Conservation (phyloP, 2,888 invertebrate species). For the Mechanitis mazaeus region DNA sequence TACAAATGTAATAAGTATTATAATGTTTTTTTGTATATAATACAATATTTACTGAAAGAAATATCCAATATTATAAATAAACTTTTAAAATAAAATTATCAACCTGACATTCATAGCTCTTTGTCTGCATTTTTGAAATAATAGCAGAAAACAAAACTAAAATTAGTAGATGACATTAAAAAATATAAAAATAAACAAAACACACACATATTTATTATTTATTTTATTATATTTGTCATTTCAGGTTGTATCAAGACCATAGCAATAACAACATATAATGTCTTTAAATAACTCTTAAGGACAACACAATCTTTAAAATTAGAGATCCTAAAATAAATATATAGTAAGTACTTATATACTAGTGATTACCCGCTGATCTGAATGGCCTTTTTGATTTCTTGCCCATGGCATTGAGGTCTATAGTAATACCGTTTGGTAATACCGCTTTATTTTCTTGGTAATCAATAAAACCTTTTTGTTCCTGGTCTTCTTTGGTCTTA, state of each 20-base stretch:
- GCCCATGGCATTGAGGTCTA: conserved; percentile 82
- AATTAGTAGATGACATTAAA: neutral
- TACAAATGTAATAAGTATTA: too few relatives aligned
- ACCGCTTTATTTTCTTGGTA: conserved; percentile 85
- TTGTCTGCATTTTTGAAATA: too few relatives aligned
- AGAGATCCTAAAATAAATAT: conserved; percentile 70
- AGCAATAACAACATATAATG: conserved; percentile 28
- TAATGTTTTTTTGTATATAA: too few relatives aligned
- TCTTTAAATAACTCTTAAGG: conserved; percentile 44
- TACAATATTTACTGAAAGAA: too few relatives aligned
- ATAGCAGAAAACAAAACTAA: neutral
- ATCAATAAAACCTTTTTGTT: conserved; percentile 81
- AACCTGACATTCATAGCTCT: too few relatives aligned
- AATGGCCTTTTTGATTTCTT: conserved; percentile 83
- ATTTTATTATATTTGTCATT: conserved; percentile 41
- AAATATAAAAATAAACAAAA: conserved; percentile 5
- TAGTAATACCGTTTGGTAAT: conserved; percentile 82
- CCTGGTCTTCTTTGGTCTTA: conserved; percentile 71
- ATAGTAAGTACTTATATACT: conserved; percentile 45
- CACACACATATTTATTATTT: conserved; percentile 34
- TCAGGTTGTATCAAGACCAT: conserved; percentile 40
- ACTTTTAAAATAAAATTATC: too few relatives aligned
- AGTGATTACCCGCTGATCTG: conserved; percentile 70
- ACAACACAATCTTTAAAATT: conserved; percentile 60
- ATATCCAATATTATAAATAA: too few relatives aligned